Evolutionary conservation across 1,140 invertebrate genomes (phyloP), one percentile per base, ranked within the genome.

Genomic region (Mercenaria mercenaria): DNA sequence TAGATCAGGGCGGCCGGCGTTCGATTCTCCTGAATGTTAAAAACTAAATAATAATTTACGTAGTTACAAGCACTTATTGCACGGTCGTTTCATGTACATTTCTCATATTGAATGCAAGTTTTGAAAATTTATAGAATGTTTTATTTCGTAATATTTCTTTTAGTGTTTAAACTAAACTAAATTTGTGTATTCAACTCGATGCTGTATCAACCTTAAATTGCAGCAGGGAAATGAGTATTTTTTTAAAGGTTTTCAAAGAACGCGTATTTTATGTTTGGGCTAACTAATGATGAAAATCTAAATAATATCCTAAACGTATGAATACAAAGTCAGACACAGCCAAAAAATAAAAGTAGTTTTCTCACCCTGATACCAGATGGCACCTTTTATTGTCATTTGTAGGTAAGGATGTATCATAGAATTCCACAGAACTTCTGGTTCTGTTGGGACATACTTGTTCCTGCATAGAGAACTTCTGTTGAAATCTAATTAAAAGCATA

Each of bases 341-440:
- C n/a, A n/a, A n/a, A n/a, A n/a, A n/a, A n/a, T n/a, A n/a, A n/a
- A n/a, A n/a, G n/a, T n/a, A n/a, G n/a, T n/a, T n/a, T n/a, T n/a
- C n/a, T 85, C 74, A 94, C 93, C 93, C 92, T 95, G 94, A 86
- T 94, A 95, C 94, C 94, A 95, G 29, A 95, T 80, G 41, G 89
- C 91, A 15, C 93, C 94, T 79, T 91, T 91, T 15, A 94, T 92
- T 18, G 92, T 89, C 88, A 92, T 92, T 23, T 64, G 83, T 32
- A 92, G 59, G 23, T 94, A 89, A 15, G 94, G 94, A 64, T 94
- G 87, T 39, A 95, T 93, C 94, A 95, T 95, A 26, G 92, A 93
- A 90, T 95, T 94, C 92, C 93, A 95, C 41, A 94, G 37, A 11
- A 67, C 61, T 52, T 69, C 43, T 34, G 67, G 32, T 29, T 52